Evolutionary conservation across 1,140 invertebrate species (phyloP), one percentile per base, ranked within the genome.

Genomic region (Drosophila kikkawai): DNA sequence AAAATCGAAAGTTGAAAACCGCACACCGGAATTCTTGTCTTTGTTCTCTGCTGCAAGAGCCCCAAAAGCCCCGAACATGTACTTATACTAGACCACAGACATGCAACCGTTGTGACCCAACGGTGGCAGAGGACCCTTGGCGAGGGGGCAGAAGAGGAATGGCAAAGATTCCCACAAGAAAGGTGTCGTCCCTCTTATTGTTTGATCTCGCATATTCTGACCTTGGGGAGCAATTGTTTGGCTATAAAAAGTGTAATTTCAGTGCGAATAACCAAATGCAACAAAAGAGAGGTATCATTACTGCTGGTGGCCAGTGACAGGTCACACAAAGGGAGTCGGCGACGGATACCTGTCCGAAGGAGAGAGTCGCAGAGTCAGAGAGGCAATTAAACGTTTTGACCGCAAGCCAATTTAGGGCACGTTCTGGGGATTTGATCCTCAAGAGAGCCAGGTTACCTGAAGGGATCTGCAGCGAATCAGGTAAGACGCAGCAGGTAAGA

Each of bases 371-470:
- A 22, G 42, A n/a, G 47, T 32, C 45, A 36, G 42, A 32, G 41
- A 11, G 55, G 57, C 75, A 92, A 87, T 92, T 91, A 91, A 92
- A 85, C 88, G 85, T 91, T 91, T 91, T 88, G 91, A 92, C 91
- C 91, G 80, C 91, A 92, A 92, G 91, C 80, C 88, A 92, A 91
- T 86, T 90, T 76, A 68, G 80, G 77, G 82, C 82, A 86, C 74
- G 82, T 60, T 64, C 55, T 68, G 44, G 15, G 42, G 15, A 42
- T 19, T 39, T 57, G 63, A 44, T 34, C 8, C 50, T 36, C 19
- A 37, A 57, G 57, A 66, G 58, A 66, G 58, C 32, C n/a, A 17
- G 15, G 19, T 17, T 76, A 76, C 29, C 50, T 37, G 41, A 1
- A 17, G 47, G 37, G 51, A 39, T 67, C 42, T 67, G 36, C 63